phyloP scores from a whole-genome alignment of 2,888 invertebrate species.

The Melanophora roralis region DNA sequence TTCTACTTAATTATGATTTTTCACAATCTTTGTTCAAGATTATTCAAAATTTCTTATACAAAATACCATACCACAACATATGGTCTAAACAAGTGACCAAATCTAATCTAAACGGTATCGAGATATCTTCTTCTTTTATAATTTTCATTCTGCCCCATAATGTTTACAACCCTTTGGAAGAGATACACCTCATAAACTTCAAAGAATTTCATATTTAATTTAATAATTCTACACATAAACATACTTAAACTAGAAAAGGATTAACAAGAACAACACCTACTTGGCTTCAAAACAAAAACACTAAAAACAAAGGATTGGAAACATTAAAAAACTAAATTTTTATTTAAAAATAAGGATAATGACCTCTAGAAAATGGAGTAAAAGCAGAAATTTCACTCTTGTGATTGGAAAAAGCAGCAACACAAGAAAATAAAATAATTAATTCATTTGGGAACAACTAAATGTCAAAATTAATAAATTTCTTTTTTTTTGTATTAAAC shows the following conservation, averaged over 20 bases:
- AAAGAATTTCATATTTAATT: conserved; percentile 19
- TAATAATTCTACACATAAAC: conserved; percentile 18
- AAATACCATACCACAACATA: no score
- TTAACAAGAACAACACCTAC: conserved; percentile 14
- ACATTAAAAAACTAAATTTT: background rate
- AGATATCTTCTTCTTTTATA: conserved; percentile 1
- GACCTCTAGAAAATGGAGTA: conserved; percentile 46
- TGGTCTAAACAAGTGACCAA: no score
- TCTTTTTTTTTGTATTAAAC: background rate
- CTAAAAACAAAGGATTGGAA: background rate
- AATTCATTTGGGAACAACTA: conserved; percentile 59
- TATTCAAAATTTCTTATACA: no score
- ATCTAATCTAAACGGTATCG: conserved; percentile 48
- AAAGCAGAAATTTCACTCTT: conserved; percentile 64
- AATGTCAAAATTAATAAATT: conserved; percentile 60
- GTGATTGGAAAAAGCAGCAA: conserved; percentile 45
- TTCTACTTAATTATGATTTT: no score
- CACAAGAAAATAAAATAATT: conserved; percentile 2
- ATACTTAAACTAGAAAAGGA: conserved; percentile 16
- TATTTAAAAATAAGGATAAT: conserved; percentile 46
- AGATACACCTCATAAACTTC: conserved; percentile 42
- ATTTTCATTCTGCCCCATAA: background rate
- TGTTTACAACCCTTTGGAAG: conserved; percentile 27
- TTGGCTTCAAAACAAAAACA: conserved; percentile 19
- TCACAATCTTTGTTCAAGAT: no score